Evolutionary conservation across 2,888 invertebrate species (phyloP), one percentile per base, ranked within the genome.

Genomic region (Meteorus colon): DNA sequence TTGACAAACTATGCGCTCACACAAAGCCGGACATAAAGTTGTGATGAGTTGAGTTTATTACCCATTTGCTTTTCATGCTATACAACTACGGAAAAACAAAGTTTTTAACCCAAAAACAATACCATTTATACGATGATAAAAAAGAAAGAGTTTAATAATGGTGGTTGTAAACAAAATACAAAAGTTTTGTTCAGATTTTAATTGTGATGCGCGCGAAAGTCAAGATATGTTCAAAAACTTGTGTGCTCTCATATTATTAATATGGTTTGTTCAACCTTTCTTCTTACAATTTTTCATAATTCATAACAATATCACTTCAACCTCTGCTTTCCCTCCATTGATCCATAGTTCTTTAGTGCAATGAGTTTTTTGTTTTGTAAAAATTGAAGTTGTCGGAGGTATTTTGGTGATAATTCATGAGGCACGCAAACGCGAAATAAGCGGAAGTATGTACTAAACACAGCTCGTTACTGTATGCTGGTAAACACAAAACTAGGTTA

Each of bases 401-500:
- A 79, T 78, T 79, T 63, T 65, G 67, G 45, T 73, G 72, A 81
- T 31, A 81, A 83, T 80, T 83, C 79, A 81, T 73, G 75, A 79
- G 71, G 77, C 77, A 68, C 78, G 75, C 72, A 75, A 76, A 79
- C 79, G 74, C 78, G 78, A 69, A 77, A 77, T 79, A 66, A 62
- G 70, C 19, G 67, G 73, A 68, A 77, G 72, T 78, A 76, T 77
- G 75, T 81, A 80, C 84, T 84, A 86, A 86, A 86, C 86, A 86
- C 87, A 31, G 31, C 86, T 87, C 87, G 87, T 87, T 87, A 87
- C 84, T 80, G 82, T 82, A 78, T 29, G 83, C 83, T 84, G 82
- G 85, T 85, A 87, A 87, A 87, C 86, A 86, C 86, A 87, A 87
- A 87, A 87, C 87, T 87, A 82, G 87, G 87, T 87, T 86, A 86